These are phyloP conservation scores for Listrodromus nycthemerus DNA, from an alignment of 2,888 invertebrate species.

Conservation along the genomic window DNA sequence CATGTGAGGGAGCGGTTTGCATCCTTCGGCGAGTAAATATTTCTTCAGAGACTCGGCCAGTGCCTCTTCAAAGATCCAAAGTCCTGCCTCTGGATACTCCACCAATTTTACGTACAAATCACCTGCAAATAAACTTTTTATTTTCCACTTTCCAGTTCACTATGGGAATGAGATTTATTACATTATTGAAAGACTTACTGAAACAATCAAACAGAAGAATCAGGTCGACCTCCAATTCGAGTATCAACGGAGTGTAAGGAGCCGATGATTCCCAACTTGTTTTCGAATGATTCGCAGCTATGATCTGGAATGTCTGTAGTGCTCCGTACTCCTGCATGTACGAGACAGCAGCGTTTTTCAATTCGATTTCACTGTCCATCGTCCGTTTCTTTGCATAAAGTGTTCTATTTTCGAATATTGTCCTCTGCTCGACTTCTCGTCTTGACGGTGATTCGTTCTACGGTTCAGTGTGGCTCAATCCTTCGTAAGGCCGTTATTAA, in stretches of 20 bases:
- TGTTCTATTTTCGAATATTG: not conserved
- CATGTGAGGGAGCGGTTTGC: constrained; percentile 1
- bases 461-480: too few relatives aligned
- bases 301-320: constrained; percentile 17
- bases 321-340: constrained; percentile 38
- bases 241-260: constrained; percentile 47
- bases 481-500: too few relatives aligned
- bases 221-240: constrained; percentile 56
- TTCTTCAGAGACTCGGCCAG: constrained; percentile 15
- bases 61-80: constrained; percentile 43
- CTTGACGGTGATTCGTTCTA: too few relatives aligned
- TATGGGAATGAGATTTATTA: not conserved
- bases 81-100: constrained; percentile 39
- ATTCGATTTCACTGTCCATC: constrained; percentile 10
- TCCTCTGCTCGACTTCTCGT: too few relatives aligned
- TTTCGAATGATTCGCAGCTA: constrained; percentile 32
- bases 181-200: constrained; percentile 33
- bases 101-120: constrained; percentile 47
- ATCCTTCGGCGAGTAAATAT: constrained; percentile 25
- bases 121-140: constrained; percentile 3
- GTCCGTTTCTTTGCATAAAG: not conserved
- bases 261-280: not conserved
- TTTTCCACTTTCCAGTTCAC: not conserved
- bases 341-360: constrained; percentile 27
- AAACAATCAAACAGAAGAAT: constrained; percentile 45